phyloP scores from a whole-genome alignment of 2,888 invertebrate genomes.

The Dendrolimus pini region DNA sequence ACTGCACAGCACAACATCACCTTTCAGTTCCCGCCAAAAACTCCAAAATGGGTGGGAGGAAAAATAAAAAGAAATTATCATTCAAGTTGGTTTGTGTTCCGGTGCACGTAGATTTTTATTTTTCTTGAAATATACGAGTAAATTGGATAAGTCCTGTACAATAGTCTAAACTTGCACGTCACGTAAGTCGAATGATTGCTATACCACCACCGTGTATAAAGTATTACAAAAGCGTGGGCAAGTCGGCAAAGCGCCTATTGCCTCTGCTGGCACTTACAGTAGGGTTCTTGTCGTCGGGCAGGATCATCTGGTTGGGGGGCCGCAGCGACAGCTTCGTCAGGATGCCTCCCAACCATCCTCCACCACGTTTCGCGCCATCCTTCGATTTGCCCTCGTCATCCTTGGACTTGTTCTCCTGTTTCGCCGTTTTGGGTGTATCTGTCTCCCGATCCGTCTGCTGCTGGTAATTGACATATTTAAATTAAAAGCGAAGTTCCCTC shows the following conservation, averaged over 20 bases:
- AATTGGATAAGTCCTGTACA: no score
- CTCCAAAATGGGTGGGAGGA: no score
- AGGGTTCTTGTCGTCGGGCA: constrained; percentile 96
- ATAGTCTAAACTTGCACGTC: no score
- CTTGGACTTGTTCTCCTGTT: constrained; percentile 16
- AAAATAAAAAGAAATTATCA: no score
- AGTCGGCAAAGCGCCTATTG: constrained; percentile 6
- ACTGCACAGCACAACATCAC: no score
- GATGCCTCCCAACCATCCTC: constrained; percentile 92
- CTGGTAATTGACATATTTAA: no score
- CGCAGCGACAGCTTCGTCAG: constrained; percentile 89
- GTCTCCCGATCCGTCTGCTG: constrained; percentile 80
- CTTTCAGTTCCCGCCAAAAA: no score
- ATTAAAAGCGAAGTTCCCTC: no score
- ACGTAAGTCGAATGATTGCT: no score
- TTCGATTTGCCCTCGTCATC: constrained; percentile 16
- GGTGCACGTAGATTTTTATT: no score
- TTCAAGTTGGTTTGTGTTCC: no score
- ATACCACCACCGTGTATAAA: neutral
- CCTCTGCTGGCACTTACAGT: constrained; percentile 75
- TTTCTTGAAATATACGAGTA: no score
- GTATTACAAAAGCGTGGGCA: constrained; percentile 41
- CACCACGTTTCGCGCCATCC: constrained; percentile 28
- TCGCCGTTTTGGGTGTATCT: constrained; percentile 56
- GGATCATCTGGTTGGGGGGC: constrained; percentile 95